These are phyloP conservation scores for Ypsolopha scabrella DNA, from an alignment of 2,888 invertebrate genomes.

Conservation along the genomic window DNA sequence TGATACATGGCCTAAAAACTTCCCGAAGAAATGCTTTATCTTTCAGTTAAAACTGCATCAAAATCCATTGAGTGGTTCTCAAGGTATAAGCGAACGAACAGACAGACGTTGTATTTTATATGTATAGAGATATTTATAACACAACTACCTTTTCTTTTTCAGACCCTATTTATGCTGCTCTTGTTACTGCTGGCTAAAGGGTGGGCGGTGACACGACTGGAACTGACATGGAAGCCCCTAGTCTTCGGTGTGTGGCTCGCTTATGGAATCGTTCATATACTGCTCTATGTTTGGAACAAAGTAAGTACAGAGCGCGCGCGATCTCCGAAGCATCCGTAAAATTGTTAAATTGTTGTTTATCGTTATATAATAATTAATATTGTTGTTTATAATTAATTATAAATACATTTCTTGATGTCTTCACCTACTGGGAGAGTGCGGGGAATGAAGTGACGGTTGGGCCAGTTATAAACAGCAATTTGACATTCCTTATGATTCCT, in stretches of 20 bases:
- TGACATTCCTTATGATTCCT: too few relatives aligned
- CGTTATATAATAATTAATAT: too few relatives aligned
- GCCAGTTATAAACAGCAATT: too few relatives aligned
- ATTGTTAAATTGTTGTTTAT: too few relatives aligned
- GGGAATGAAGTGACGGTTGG: too few relatives aligned
- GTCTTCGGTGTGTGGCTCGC: slow-evolving; percentile 92
- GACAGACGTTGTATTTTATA: too few relatives aligned
- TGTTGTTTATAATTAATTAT: not conserved
- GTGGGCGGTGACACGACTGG: slow-evolving; percentile 94
- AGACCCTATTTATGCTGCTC: slow-evolving; percentile 95
- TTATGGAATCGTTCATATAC: slow-evolving; percentile 90
- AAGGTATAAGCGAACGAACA: too few relatives aligned
- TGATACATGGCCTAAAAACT: too few relatives aligned
- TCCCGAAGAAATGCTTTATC: too few relatives aligned
- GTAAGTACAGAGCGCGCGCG: slow-evolving; percentile 75
- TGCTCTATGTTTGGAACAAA: slow-evolving; percentile 96
- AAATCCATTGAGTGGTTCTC: not conserved
- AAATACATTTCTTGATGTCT: not conserved
- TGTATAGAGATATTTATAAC: not conserved
- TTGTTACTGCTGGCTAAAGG: slow-evolving; percentile 94
- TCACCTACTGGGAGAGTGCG: not conserved
- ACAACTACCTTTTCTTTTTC: slow-evolving; percentile 30
- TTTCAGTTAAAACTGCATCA: too few relatives aligned
- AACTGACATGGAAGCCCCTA: slow-evolving; percentile 87
- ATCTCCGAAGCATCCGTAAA: too few relatives aligned